These are phyloP conservation scores for Indicator maculatus DNA, from an alignment of 2,113 vertebrate species.

Conservation along the genomic window DNA sequence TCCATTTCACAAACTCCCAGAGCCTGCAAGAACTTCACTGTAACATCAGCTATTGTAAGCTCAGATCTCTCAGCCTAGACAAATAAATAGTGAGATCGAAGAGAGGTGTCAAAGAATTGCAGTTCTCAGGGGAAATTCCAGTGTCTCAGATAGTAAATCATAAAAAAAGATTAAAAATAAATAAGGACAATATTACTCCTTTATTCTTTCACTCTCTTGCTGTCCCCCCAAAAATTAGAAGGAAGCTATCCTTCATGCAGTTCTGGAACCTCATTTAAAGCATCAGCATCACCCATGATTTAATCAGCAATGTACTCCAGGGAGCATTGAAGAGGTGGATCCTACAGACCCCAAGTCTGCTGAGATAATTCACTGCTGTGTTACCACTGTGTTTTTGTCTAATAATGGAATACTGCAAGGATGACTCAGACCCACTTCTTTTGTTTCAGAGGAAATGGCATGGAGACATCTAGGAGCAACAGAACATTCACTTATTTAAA, in stretches of 20 bases:
- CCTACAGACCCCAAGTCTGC: background rate
- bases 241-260: background rate
- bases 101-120: background rate
- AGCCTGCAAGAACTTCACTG: slow-evolving; percentile 20
- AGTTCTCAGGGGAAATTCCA: background rate
- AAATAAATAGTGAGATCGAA: slow-evolving; percentile 14
- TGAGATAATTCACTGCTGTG: background rate
- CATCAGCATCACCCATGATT: background rate
- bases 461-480: background rate
- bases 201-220: slow-evolving; percentile 1
- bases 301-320: background rate
- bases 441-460: background rate
- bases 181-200: background rate
- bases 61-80: slow-evolving; percentile 2
- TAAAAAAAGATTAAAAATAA: slow-evolving; percentile 48
- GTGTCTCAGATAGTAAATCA: slow-evolving; percentile 43
- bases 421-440: background rate
- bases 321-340: background rate
- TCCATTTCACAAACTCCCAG: slow-evolving; percentile 9
- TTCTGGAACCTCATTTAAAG: background rate
- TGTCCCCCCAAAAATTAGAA: background rate
- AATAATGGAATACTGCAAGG: background rate
- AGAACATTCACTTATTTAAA: background rate
- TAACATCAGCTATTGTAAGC: background rate
- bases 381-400: background rate